Percentiles rank a stretch among this genome's conserved stretches.
phyloP scores from a whole-genome alignment of 2,888 invertebrate genomes.

The Eulithis prunata region DNA sequence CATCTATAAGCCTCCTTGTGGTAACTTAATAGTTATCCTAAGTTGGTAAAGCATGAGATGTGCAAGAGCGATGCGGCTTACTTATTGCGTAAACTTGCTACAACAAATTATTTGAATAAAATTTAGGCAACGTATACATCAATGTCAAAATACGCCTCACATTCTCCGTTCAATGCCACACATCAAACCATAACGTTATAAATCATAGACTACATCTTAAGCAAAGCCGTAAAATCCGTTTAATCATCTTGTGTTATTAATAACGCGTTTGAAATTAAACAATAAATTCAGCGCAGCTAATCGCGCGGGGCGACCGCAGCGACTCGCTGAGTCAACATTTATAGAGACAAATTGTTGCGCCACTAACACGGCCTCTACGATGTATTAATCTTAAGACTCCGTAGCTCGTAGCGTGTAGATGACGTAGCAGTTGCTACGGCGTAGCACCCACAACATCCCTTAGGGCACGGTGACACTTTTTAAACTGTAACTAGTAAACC shows the following conservation, averaged over 20 bases:
- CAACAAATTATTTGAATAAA: constrained; percentile 12
- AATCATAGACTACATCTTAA: constrained; percentile 75
- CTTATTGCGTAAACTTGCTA: constrained; percentile 4
- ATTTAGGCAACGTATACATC: constrained; percentile 17
- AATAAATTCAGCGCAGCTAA: constrained; percentile 82
- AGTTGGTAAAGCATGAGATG: constrained; percentile 2
- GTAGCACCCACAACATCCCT: constrained; percentile 9
- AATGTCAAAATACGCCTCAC: constrained; percentile 34
- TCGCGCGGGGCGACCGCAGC: constrained; percentile 75
- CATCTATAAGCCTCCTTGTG: constrained; percentile 39
- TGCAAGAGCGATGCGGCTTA: background rate
- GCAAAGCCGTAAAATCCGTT: constrained; percentile 76
- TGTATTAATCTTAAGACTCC: constrained; percentile 78
- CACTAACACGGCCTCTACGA: constrained; percentile 76
- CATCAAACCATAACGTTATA: constrained; percentile 67
- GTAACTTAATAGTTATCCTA: constrained; percentile 12
- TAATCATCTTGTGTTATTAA: constrained; percentile 82
- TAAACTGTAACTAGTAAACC: background rate
- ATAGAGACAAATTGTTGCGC: constrained; percentile 84
- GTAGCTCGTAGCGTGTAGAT: constrained; percentile 52
- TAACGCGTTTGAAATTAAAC: constrained; percentile 83
- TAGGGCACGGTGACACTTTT: constrained; percentile 37
- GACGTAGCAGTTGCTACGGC: constrained; percentile 34
- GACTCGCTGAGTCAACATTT: constrained; percentile 82
- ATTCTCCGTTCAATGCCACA: constrained; percentile 53